These are phyloP conservation scores for Drosophila malerkotliana DNA, from an alignment of 1,140 invertebrate genomes.

Conservation along the genomic window DNA sequence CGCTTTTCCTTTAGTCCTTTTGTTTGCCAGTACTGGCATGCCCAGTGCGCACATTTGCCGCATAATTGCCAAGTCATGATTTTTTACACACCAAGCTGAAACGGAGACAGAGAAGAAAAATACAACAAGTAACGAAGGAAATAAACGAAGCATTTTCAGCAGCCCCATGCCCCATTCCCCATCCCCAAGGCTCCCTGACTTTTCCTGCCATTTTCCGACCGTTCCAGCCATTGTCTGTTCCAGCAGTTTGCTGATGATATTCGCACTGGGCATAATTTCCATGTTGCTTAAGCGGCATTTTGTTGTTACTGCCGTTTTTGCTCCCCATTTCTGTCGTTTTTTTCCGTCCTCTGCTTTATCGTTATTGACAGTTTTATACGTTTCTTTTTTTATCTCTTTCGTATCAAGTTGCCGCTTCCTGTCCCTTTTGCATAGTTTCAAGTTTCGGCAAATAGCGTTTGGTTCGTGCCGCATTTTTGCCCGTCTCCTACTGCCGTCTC, in stretches of 20 bases:
- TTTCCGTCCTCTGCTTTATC: constrained; percentile 61
- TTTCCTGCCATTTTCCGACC: constrained; percentile 19
- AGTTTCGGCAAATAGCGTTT: constrained; percentile 58
- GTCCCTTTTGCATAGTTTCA: constrained; percentile 80
- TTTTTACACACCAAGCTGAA: constrained; percentile 66
- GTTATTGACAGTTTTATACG: constrained; percentile 78
- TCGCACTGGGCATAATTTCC: constrained; percentile 80
- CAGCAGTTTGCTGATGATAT: constrained; percentile 71
- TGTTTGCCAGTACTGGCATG: constrained; percentile 53
- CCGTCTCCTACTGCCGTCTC: not conserved
- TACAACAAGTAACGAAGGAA: constrained; percentile 55
- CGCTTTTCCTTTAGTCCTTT: constrained; percentile 27
- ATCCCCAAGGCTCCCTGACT: not conserved
- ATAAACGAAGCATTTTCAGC: constrained; percentile 60
- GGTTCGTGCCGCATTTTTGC: constrained; percentile 58
- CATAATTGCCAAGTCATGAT: constrained; percentile 83
- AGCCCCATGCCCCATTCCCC: not conserved
- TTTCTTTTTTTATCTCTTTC: constrained; percentile 44
- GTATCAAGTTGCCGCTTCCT: constrained; percentile 55
- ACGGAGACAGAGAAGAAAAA: constrained; percentile 27
- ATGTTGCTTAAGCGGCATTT: constrained; percentile 81
- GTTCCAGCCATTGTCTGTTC: constrained; percentile 36
- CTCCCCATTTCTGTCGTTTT: constrained; percentile 11
- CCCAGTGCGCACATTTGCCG: constrained; percentile 79
- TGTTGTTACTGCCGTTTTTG: constrained; percentile 53